Evolutionary conservation across 23 tunicate genomes (phyloP).

Genomic region (Halocynthia aurantium): DNA sequence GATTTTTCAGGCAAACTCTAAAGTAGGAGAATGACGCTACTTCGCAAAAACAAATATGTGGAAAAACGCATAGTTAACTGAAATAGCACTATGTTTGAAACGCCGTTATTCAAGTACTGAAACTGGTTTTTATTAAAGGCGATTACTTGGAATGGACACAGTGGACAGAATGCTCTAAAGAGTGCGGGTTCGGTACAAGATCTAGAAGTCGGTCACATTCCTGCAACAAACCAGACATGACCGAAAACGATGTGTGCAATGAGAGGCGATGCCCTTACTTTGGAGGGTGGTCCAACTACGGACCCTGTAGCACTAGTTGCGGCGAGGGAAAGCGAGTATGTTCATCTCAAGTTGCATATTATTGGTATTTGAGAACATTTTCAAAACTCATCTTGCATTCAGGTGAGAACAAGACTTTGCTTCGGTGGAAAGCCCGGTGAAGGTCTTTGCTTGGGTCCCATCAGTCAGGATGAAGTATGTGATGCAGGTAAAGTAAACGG

Average conservation of each 20-base stretch:
- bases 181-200: slow-evolving; percentile 70
- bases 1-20: too few species aligned
- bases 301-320: slow-evolving; percentile 18
- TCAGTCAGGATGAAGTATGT: slow-evolving; percentile 12
- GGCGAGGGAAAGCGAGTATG: slow-evolving; percentile 14
- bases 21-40: too few species aligned
- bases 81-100: too few species aligned
- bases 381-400: background rate
- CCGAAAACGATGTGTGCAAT: slow-evolving; percentile 32
- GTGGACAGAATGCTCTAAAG: slow-evolving; percentile 27
- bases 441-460: slow-evolving; percentile 9
- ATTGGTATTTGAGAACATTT: background rate
- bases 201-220: slow-evolving; percentile 62
- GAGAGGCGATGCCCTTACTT: slow-evolving; percentile 13
- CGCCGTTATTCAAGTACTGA: too few species aligned
- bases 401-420: slow-evolving; percentile 9
- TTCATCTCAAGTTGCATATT: background rate
- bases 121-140: background rate
- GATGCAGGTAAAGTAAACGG: slow-evolving; percentile 15
- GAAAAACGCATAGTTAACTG: too few species aligned
- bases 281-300: slow-evolving; percentile 23
- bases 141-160: slow-evolving; percentile 27
- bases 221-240: slow-evolving; percentile 39
- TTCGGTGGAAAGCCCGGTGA: slow-evolving; percentile 21
- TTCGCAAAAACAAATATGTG: too few species aligned